Evolutionary conservation across 2,888 invertebrate genomes (phyloP).

Genomic region (Mellilla xanthometata): DNA sequence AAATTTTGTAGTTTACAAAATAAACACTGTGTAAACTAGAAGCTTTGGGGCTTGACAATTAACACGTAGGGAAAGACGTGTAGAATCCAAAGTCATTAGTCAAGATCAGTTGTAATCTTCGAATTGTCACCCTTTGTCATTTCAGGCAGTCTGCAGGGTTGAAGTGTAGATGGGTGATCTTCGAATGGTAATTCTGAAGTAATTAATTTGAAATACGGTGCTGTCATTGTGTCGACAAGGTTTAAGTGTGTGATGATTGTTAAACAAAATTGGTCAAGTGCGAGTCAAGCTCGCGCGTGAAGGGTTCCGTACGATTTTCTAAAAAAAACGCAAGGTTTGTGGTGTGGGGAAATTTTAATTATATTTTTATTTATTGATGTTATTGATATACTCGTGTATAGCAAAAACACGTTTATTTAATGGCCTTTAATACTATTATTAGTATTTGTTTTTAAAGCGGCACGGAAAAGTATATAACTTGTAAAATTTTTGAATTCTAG

Average conservation of each 20-base stretch:
- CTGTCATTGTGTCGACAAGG: slow-evolving; percentile 7
- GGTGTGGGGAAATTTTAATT: too few relatives aligned
- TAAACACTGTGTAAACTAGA: slow-evolving; percentile 76
- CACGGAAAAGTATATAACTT: too few relatives aligned
- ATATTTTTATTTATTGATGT: too few relatives aligned
- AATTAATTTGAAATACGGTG: slow-evolving; percentile 20
- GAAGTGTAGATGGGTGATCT: slow-evolving; percentile 20
- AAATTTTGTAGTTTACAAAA: slow-evolving; percentile 53
- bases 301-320: too few relatives aligned
- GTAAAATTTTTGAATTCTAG: too few relatives aligned
- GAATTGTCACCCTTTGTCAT: slow-evolving; percentile 73
- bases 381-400: too few relatives aligned
- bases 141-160: slow-evolving; percentile 39
- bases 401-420: too few relatives aligned
- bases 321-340: too few relatives aligned
- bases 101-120: slow-evolving; percentile 75
- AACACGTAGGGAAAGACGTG: slow-evolving; percentile 60
- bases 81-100: slow-evolving; percentile 69
- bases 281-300: too few relatives aligned
- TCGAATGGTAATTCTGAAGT: slow-evolving; percentile 31
- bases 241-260: background rate
- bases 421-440: too few relatives aligned
- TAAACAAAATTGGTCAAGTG: background rate
- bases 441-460: too few relatives aligned
- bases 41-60: slow-evolving; percentile 67